phyloP scores from a whole-genome alignment of 1,140 invertebrate species.

The Drosophila sp. region DNA sequence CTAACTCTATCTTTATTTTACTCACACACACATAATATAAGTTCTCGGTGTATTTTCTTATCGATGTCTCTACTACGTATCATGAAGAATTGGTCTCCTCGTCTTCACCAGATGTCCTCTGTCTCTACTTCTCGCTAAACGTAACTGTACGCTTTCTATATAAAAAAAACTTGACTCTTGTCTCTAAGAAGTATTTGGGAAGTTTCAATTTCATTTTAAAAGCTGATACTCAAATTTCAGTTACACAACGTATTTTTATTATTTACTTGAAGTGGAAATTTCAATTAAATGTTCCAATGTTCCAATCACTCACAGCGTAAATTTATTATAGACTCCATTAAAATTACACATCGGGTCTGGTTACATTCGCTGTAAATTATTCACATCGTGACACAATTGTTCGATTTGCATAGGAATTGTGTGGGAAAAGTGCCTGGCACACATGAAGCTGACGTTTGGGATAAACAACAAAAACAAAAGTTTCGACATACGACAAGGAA shows the following conservation, averaged over 20 bases:
- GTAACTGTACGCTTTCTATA: neutral
- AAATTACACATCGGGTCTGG: slow-evolving; percentile 30
- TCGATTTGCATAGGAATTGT: slow-evolving; percentile 72
- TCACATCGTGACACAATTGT: slow-evolving; percentile 59
- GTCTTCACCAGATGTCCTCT: slow-evolving; percentile 17
- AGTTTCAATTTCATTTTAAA: slow-evolving; percentile 26
- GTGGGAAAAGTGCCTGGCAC: neutral
- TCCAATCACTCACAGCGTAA: slow-evolving; percentile 38
- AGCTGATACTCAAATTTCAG: neutral
- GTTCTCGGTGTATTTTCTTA: slow-evolving; percentile 43
- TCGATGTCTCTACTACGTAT: slow-evolving; percentile 29
- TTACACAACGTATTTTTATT: slow-evolving; percentile 56
- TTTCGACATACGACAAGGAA: slow-evolving; percentile 15
- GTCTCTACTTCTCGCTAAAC: slow-evolving; percentile 7
- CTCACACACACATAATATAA: slow-evolving; percentile 10
- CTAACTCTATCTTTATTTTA: slow-evolving; percentile 10
- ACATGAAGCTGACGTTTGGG: slow-evolving; percentile 1
- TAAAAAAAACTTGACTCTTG: slow-evolving; percentile 1
- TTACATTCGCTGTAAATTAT: slow-evolving; percentile 54
- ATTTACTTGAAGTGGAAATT: slow-evolving; percentile 55
- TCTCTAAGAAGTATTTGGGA: slow-evolving; percentile 3
- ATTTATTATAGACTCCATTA: slow-evolving; percentile 42
- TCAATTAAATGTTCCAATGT: slow-evolving; percentile 63
- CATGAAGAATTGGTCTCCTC: slow-evolving; percentile 31
- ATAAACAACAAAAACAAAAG: slow-evolving; percentile 33